Conservation (phyloP, 2,113 vertebrate genomes). For the Climacteris rufus region DNA sequence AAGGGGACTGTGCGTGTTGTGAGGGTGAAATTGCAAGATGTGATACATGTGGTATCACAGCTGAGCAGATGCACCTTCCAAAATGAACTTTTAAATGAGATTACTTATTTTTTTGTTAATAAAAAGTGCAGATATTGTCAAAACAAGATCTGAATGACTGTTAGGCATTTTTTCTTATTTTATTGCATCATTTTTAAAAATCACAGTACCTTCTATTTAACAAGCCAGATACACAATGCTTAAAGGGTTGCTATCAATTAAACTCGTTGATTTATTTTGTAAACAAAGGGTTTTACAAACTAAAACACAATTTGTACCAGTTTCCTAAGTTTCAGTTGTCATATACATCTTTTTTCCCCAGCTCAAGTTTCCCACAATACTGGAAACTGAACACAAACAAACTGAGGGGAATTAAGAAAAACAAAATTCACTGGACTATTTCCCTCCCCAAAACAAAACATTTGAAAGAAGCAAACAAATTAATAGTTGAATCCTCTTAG, state of each 20-base stretch:
- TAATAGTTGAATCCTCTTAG: background rate
- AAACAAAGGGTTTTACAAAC: background rate
- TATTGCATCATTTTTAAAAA: background rate
- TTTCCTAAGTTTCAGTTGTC: background rate
- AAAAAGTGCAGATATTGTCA: background rate
- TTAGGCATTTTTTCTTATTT: background rate
- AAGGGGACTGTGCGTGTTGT: background rate
- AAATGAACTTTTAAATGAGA: background rate
- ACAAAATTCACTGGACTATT: background rate
- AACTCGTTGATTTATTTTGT: background rate
- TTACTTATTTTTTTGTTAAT: background rate
- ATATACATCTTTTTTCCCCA: background rate
- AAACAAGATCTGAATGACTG: background rate
- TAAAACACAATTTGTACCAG: background rate
- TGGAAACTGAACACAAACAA: background rate
- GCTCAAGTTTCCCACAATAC: background rate
- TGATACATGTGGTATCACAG: background rate
- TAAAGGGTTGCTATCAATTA: background rate
- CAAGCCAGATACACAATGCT: background rate
- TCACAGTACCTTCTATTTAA: background rate
- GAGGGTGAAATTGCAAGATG: accelerated
- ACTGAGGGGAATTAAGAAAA: background rate
- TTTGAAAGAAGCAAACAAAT: background rate
- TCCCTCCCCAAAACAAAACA: background rate
- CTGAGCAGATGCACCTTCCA: background rate